Conservation (phyloP, 2,797 vertebrate genomes). For the Etheostoma perlongum region DNA sequence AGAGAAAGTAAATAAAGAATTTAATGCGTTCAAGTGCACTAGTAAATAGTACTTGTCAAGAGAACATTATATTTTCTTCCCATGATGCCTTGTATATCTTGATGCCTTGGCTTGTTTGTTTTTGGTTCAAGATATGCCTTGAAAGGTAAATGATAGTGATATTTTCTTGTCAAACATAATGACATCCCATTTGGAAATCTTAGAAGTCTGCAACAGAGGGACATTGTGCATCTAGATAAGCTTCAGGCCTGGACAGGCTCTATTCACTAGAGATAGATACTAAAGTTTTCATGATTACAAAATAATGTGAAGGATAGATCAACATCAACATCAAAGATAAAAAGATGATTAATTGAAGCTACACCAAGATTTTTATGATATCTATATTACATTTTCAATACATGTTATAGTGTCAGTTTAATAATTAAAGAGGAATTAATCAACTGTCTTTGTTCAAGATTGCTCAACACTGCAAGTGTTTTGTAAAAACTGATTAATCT, state of each 20-base stretch:
- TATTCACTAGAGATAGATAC: slow-evolving; percentile 32
- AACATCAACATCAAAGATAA: slow-evolving; percentile 27
- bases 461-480: neutral
- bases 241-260: slow-evolving; percentile 20
- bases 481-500: neutral
- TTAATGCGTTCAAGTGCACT: slow-evolving; percentile 72
- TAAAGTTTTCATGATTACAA: slow-evolving; percentile 34
- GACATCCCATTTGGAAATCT: slow-evolving; percentile 73
- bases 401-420: neutral
- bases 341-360: slow-evolving; percentile 27
- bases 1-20: slow-evolving; percentile 74
- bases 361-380: slow-evolving; percentile 11
- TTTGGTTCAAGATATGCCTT: slow-evolving; percentile 67
- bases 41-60: slow-evolving; percentile 75
- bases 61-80: slow-evolving; percentile 71
- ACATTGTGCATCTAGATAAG: slow-evolving; percentile 61
- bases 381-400: slow-evolving; percentile 15
- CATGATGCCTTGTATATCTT: slow-evolving; percentile 60
- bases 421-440: slow-evolving; percentile 11
- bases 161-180: slow-evolving; percentile 77
- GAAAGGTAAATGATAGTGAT: slow-evolving; percentile 77
- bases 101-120: slow-evolving; percentile 70
- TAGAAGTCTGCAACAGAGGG: slow-evolving; percentile 52
- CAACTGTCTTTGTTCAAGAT: neutral
- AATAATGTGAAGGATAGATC: slow-evolving; percentile 17